Conservation (phyloP, 92 coral and sea anemone species). For the Hydrozoanthus gracilis region DNA sequence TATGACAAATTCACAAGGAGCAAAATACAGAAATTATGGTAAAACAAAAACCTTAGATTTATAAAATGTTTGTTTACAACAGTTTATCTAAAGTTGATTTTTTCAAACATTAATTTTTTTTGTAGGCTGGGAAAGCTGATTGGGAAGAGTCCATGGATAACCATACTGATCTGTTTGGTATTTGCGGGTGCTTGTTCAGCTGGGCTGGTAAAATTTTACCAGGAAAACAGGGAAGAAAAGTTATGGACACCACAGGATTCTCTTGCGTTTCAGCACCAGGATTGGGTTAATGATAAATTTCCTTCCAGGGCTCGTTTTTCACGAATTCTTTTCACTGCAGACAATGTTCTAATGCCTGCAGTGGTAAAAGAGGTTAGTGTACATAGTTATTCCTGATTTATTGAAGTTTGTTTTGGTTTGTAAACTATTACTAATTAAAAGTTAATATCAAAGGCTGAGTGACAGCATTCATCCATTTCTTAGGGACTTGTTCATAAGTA, state of each 20-base stretch:
- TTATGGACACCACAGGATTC: conserved; percentile 93
- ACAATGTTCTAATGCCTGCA: conserved; percentile 77
- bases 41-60: too few relatives aligned
- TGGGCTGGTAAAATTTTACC: conserved; percentile 76
- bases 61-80: too few relatives aligned
- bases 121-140: conserved; percentile 81
- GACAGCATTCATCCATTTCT: too few relatives aligned
- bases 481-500: too few relatives aligned
- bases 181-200: conserved; percentile 72
- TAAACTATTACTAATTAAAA: too few relatives aligned
- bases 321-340: conserved; percentile 52
- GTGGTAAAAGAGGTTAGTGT: conserved; percentile 36
- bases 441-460: too few relatives aligned
- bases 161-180: conserved; percentile 66
- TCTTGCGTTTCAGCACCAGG: conserved; percentile 66
- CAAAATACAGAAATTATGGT: too few relatives aligned
- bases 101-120: background rate
- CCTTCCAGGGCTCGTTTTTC: conserved; percentile 71
- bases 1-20: too few relatives aligned
- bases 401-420: too few relatives aligned
- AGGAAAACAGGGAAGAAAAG: conserved; percentile 86
- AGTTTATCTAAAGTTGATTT: too few relatives aligned
- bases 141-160: conserved; percentile 89
- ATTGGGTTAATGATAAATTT: conserved; percentile 82
- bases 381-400: too few relatives aligned